Percentiles rank a stretch among this genome's conserved stretches.
Evolutionary conservation across 2,797 vertebrate species (phyloP).

Genomic region (Protonibea diacanthus): DNA sequence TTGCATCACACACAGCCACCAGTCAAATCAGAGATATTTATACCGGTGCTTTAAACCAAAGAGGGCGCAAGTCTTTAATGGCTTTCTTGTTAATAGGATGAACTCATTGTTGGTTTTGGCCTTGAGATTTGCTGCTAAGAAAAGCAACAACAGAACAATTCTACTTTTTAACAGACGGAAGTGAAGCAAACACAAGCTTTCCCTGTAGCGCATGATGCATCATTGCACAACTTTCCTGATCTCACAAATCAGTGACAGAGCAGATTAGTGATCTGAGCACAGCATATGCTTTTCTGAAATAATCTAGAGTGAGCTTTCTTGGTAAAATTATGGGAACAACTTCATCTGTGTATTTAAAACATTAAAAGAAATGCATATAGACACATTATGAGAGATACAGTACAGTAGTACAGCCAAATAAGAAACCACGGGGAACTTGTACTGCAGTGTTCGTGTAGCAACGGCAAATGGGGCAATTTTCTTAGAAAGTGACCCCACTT

Average conservation of each 20-base stretch:
- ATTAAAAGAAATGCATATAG: background rate
- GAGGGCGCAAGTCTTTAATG: background rate
- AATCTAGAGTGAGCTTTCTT: background rate
- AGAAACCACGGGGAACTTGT: background rate
- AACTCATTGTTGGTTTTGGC: background rate
- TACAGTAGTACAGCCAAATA: background rate
- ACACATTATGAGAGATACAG: background rate
- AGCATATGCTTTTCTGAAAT: background rate
- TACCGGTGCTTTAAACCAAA: too few relatives aligned
- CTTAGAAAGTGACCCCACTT: constrained; percentile 31
- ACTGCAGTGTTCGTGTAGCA: background rate
- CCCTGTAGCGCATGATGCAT: constrained; percentile 22
- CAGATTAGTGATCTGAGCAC: constrained; percentile 13
- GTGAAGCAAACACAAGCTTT: constrained; percentile 21
- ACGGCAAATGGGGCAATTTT: background rate
- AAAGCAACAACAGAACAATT: background rate
- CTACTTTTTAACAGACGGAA: constrained; percentile 4
- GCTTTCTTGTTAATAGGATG: background rate
- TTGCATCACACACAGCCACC: too few relatives aligned
- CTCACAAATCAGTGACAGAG: constrained; percentile 12
- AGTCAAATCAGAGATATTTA: too few relatives aligned
- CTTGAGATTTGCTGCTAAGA: background rate
- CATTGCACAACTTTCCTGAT: constrained; percentile 39
- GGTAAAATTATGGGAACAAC: constrained; percentile 2
- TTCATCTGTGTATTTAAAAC: background rate